Conservation (phyloP, 2,797 vertebrate species). For the Semaprochilodus insignis region DNA sequence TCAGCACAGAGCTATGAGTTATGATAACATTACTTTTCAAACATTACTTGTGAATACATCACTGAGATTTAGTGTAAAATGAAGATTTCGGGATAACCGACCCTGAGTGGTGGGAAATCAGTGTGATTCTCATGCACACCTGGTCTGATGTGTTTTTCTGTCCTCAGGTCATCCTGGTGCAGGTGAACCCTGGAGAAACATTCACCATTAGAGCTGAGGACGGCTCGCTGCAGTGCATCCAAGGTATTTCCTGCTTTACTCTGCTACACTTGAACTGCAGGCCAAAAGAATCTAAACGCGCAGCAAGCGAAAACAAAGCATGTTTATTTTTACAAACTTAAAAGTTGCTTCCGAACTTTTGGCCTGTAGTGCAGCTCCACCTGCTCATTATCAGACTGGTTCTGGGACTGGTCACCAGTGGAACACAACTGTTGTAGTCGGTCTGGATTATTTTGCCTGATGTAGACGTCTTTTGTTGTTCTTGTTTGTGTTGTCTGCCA, state of each 20-base stretch:
- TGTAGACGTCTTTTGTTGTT: background rate
- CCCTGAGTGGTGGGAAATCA: background rate
- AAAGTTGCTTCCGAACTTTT: background rate
- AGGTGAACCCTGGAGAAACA: conserved; percentile 98
- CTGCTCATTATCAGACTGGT: background rate
- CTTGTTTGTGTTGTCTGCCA: too few species aligned
- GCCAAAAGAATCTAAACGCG: background rate
- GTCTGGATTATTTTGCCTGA: background rate
- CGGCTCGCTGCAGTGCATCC: conserved; percentile 97
- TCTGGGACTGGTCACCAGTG: background rate
- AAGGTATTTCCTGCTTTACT: conserved; percentile 82
- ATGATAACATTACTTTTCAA: too few species aligned
- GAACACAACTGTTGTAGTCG: background rate
- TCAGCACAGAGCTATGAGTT: too few species aligned
- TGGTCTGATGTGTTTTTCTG: conserved; percentile 24
- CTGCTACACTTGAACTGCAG: background rate
- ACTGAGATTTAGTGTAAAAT: too few species aligned
- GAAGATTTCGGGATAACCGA: too few species aligned
- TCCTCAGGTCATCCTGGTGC: conserved; percentile 95
- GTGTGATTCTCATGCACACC: background rate
- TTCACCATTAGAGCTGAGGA: conserved; percentile 98
- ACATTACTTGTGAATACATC: too few species aligned
- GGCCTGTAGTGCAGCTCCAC: background rate
- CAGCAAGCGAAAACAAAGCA: too few species aligned
- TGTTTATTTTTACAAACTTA: too few species aligned